phyloP scores from a whole-genome alignment of 2,797 vertebrate genomes.

The Argyrosomus regius region DNA sequence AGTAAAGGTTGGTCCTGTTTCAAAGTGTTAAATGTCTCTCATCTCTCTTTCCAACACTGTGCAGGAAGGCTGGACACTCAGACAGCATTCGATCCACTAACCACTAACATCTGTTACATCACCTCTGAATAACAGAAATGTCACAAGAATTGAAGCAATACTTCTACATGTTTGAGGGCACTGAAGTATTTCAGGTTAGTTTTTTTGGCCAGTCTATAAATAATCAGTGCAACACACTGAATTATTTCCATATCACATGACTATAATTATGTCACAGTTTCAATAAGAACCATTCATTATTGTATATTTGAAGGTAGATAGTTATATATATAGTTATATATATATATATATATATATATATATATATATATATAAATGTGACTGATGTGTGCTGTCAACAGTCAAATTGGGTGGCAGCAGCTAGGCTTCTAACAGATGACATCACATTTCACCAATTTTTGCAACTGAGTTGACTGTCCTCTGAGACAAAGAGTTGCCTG shows the following conservation, averaged over 20 bases:
- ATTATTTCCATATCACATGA: not conserved
- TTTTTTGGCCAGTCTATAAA: not conserved
- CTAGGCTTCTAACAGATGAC: too few relatives aligned
- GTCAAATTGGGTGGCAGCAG: too few relatives aligned
- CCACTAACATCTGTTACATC: not conserved
- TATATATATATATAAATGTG: too few relatives aligned
- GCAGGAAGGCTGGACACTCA: not conserved
- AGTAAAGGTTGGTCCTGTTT: constrained; percentile 16
- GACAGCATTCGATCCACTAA: not conserved
- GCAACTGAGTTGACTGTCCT: too few relatives aligned
- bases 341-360: too few relatives aligned
- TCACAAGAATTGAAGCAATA: not conserved
- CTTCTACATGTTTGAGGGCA: not conserved
- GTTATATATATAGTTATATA: too few relatives aligned
- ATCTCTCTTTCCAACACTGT: not conserved
- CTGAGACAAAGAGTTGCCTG: too few relatives aligned
- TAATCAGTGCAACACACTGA: not conserved
- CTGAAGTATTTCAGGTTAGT: not conserved
- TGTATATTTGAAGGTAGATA: too few relatives aligned
- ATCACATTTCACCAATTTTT: too few relatives aligned
- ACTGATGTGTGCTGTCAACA: too few relatives aligned
- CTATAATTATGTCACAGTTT: too few relatives aligned
- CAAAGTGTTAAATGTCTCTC: not conserved
- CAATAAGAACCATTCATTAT: too few relatives aligned
- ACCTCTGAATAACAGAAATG: not conserved